phyloP scores from a whole-genome alignment of 2,797 vertebrate genomes.

The Garrulus glandarius region DNA sequence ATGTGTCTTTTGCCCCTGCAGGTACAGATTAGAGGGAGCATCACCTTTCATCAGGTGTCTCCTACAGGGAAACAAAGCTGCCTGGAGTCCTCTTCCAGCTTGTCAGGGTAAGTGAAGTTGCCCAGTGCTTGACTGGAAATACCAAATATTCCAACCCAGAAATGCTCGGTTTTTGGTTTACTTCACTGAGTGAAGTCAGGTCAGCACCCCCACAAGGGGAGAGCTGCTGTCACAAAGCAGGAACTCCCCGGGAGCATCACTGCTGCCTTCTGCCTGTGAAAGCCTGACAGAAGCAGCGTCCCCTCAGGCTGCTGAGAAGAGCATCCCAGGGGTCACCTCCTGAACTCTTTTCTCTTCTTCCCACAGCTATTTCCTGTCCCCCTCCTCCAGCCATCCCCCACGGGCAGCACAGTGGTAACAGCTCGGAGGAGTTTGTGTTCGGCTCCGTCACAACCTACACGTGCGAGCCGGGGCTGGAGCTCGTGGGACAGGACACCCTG shows the following conservation, averaged over 20 bases:
- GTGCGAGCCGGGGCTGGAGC: neutral
- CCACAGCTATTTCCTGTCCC: neutral
- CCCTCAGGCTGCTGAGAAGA: neutral
- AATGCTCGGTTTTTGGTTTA: rapidly evolving
- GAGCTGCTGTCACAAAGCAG: neutral
- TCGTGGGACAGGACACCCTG: neutral
- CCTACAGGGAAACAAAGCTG: neutral
- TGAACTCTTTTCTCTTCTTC: neutral
- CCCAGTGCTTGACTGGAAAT: neutral
- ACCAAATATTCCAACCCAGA: neutral
- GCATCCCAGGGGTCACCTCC: neutral
- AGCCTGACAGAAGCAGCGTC: rapidly evolving
- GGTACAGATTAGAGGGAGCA: neutral
- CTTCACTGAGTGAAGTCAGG: neutral
- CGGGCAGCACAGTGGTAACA: neutral
- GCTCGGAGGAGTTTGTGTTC: neutral
- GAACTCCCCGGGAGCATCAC: rapidly evolving
- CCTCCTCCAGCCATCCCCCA: neutral
- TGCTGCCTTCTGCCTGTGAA: neutral
- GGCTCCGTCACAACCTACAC: neutral
- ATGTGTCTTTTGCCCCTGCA: neutral
- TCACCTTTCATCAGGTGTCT: rapidly evolving
- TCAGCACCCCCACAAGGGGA: neutral
- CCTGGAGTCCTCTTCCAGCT: neutral
- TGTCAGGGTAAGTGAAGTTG: neutral